Base-by-base conservation (phyloP, 2,888 invertebrate genomes). In the Eucriotettix oculatus region DNA sequence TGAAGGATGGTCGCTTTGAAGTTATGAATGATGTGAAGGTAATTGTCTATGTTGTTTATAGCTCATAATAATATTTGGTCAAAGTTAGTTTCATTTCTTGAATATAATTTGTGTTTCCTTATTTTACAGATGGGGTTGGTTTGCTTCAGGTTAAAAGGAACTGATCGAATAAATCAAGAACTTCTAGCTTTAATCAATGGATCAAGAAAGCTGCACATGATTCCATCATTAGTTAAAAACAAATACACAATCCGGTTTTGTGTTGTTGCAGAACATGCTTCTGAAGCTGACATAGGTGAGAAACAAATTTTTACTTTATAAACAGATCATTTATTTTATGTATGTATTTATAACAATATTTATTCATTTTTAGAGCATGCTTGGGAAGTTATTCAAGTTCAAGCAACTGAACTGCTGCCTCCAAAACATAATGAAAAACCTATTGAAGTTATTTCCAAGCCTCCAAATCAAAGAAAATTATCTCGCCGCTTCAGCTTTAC, bases 171-270 rank as follows among this genome's bases (percentile, higher is more conserved):
- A 10, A 92, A 91, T 68, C 85, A 88, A 70, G 82, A 83, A 61
- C 74, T 93, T 10, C 71, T 92, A 60, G 86, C 88, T 0, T 79
- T 81, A 58, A 84, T 93, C 65, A 93, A 93, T 71, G 86, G 86
- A 16, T 86, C 87, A 0, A 90, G 90, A 0, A 83, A 85, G 68
- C 77, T 92, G 58, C 90, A 91, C 73, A 90, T 93, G 90, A 89
- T 90, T 54, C 90, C 90, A 0, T 85, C 89, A 0, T 80, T 85
- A 67, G 80, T 90, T 1, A 84, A 82, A 71, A 84, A 84, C 57
- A 82, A 84, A 71, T 90, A 86, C 70, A 82, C 86, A 44, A 80
- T 87, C 60, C 74, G 90, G 60, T 92, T 93, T 74, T 90, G 89
- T 69, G 85, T 93, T 0, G 85, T 86, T 54, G 80, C 86, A 17